Percentiles rank a stretch among this genome's conserved stretches.
phyloP scores from a whole-genome alignment of 2,888 invertebrate species.

The Andricus curvator region DNA sequence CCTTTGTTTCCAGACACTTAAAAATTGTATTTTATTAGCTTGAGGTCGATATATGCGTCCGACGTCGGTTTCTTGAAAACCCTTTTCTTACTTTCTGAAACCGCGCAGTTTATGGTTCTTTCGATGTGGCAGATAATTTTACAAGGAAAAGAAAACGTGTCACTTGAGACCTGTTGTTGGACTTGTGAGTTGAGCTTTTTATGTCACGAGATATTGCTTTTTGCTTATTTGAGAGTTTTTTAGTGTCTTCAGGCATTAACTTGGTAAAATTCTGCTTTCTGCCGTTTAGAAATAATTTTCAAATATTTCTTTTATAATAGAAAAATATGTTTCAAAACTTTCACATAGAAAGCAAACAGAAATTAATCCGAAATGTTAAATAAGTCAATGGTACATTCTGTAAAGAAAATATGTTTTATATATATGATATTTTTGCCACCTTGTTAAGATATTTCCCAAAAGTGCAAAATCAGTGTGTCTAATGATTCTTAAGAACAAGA shows the following conservation, averaged over 20 bases:
- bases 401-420: too few species aligned
- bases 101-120: constrained; percentile 23
- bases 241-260: neutral
- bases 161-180: neutral
- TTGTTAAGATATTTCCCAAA: neutral
- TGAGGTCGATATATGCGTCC: neutral
- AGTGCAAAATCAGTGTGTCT: neutral
- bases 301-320: neutral
- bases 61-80: constrained; percentile 1
- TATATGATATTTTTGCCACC: neutral
- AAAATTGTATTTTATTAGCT: constrained; percentile 22
- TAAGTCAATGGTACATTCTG: neutral
- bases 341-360: too few species aligned
- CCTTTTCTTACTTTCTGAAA: constrained; percentile 27
- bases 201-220: neutral
- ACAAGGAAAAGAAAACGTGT: neutral
- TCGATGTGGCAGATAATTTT: neutral
- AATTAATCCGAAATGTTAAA: neutral
- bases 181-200: neutral
- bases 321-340: neutral
- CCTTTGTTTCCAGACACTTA: neutral
- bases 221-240: neutral
- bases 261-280: neutral
- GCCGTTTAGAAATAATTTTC: too few species aligned
- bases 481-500: too few species aligned